Evolutionary conservation across 2,113 vertebrate genomes (phyloP).

Genomic region (Mugil cephalus): DNA sequence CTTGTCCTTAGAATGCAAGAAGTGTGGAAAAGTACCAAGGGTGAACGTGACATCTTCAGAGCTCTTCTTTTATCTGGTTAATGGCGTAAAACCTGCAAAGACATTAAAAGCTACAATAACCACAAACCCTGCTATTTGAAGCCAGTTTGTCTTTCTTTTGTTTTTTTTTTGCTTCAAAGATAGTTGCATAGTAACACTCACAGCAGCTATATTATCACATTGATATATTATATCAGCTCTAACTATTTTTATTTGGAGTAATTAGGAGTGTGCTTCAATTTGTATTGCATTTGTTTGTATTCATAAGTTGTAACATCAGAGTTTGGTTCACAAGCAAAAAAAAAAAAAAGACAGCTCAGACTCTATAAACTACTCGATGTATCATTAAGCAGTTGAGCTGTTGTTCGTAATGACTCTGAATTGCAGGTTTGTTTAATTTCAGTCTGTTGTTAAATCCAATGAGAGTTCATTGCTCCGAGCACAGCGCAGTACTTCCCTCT

Average conservation of each 20-base stretch:
- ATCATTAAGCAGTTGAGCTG: background rate
- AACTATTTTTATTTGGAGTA: background rate
- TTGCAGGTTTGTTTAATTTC: background rate
- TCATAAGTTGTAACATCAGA: background rate
- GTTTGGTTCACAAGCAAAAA: background rate
- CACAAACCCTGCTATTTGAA: no score
- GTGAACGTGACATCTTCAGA: no score
- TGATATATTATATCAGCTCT: background rate
- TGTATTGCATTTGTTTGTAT: no score
- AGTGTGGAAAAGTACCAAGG: no score
- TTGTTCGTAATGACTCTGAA: background rate
- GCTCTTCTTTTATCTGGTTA: no score
- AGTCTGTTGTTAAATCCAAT: background rate
- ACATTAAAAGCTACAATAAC: no score
- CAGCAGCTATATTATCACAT: background rate
- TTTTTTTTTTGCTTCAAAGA: background rate
- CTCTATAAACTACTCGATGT: background rate
- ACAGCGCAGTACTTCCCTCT: slow-evolving; percentile 67
- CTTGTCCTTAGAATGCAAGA: no score
- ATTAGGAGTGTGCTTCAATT: background rate
- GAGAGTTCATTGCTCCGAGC: background rate
- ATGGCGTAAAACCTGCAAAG: no score
- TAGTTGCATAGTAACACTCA: background rate
- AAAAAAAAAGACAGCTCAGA: background rate
- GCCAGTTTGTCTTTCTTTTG: no score